These are phyloP conservation scores for Hypselothyrea guttata DNA, from an alignment of 2,888 invertebrate species.

Conservation along the genomic window DNA sequence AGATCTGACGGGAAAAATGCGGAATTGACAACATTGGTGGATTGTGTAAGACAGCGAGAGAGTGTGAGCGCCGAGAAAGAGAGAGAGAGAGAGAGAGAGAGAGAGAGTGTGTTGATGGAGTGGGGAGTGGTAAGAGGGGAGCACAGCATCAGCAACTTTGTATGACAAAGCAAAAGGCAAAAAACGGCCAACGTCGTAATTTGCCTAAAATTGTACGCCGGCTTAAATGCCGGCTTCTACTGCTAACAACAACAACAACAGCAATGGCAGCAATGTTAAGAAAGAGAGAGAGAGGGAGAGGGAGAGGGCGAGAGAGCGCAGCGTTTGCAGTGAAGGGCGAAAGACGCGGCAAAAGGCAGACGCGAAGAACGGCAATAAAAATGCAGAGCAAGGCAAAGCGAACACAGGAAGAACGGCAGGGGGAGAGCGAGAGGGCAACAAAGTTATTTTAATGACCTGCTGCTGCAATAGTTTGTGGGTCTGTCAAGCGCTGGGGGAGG, in stretches of 20 bases:
- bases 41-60: no score
- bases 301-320: no score
- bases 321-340: conserved; percentile 47
- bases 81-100: neutral
- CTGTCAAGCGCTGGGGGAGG: neutral
- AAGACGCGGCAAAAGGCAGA: conserved; percentile 36
- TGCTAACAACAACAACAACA: conserved; percentile 17
- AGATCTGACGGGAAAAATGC: no score
- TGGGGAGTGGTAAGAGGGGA: neutral
- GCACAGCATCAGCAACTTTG: conserved; percentile 43
- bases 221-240: conserved; percentile 57
- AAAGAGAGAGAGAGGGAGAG: no score
- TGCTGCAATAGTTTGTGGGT: conserved; percentile 17
- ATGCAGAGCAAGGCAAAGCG: conserved; percentile 53
- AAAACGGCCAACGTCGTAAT: conserved; percentile 52
- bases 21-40: no score
- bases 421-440: no score
- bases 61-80: conserved; percentile 2
- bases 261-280: conserved; percentile 12
- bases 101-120: no score
- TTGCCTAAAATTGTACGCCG: conserved; percentile 60
- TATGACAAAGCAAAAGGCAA: conserved; percentile 58
- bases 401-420: conserved; percentile 67
- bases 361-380: conserved; percentile 60
- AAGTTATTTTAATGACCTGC: conserved; percentile 76